Evolutionary conservation across 2,113 vertebrate genomes (phyloP), one percentile per base, ranked within the genome.

Genomic region (Pipa parva): DNA sequence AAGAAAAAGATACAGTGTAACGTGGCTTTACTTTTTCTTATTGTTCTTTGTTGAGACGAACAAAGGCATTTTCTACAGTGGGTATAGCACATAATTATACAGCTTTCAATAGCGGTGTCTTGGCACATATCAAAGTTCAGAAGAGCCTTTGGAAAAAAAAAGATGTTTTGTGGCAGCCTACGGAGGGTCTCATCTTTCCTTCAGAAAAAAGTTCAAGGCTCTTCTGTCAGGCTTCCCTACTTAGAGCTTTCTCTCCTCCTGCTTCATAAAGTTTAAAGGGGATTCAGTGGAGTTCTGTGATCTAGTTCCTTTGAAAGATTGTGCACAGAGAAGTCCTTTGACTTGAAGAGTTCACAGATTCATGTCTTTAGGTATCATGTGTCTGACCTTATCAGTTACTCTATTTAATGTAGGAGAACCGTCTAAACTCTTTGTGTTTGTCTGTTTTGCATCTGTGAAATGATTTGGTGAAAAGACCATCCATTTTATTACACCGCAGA

Each of bases 131-230:
- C 87, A 87, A 85, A 90, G 89, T 91, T 91, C 88, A 91, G 87
- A 90, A 83, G 85, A 90, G 85, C 84, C 86, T 89, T 88, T 92
- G 85, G 82, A 81, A 87, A 83, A 79, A 82, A 68, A 93, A 91
- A 91, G 87, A 86, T 89, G 89, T 93, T 95, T 95, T 95, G 92
- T 92, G 91, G 90, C 86, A 87, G 91, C 88, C 91, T 85, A 91
- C 89, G 90, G 92, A 93, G 90, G 89, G 90, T 93, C 90, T 96
- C 93, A 91, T 91, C 92, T 96, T 94, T 95, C 93, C 88, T 90
- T 92, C 90, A 90, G 90, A 89, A 88, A 89, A 91, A 77, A 89
- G 88, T 93, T 94, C 91, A 93, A 94, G 90, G 92, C 92, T 91
- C 89, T 91, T 93, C 91, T 93, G 89, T 95, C 91, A 92, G 87